These are phyloP conservation scores for Eupithecia abbreviata DNA, from an alignment of 2,888 invertebrate genomes.

Conservation along the genomic window DNA sequence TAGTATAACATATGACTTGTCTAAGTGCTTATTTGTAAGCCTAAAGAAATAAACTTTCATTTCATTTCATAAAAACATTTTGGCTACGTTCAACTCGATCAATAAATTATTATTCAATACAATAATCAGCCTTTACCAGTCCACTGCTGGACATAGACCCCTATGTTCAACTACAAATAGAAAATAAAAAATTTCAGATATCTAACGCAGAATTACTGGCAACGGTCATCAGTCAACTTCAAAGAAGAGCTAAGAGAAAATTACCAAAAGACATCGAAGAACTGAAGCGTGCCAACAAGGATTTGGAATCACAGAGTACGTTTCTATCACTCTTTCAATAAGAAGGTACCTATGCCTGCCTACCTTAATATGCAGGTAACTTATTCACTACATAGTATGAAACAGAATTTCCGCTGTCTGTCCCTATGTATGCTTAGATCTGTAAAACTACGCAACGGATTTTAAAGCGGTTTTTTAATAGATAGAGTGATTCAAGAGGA, in stretches of 20 bases:
- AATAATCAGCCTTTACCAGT: background rate
- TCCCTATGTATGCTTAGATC: too few species aligned
- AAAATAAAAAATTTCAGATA: constrained; percentile 38
- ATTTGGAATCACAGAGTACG: constrained; percentile 54
- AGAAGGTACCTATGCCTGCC: background rate
- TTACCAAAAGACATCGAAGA: constrained; percentile 45
- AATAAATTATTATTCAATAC: too few species aligned
- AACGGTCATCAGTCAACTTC: constrained; percentile 52
- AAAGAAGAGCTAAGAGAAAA: constrained; percentile 37
- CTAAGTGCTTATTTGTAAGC: too few species aligned
- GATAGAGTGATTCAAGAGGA: too few species aligned
- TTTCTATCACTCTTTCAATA: background rate
- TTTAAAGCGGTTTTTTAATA: too few species aligned
- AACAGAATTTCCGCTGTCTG: too few species aligned
- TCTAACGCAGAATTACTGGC: constrained; percentile 50
- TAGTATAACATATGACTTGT: too few species aligned
- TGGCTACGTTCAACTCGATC: background rate
- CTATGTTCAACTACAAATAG: background rate
- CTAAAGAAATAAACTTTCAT: too few species aligned
- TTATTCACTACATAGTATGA: too few species aligned
- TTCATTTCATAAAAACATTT: too few species aligned
- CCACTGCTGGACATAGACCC: background rate
- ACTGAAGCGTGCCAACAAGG: constrained; percentile 49
- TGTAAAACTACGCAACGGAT: too few species aligned
- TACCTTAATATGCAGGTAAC: background rate